Percentiles rank a stretch among this genome's conserved stretches.
phyloP scores from a whole-genome alignment of 2,888 invertebrate genomes.

The Eupelmus urozonus region DNA sequence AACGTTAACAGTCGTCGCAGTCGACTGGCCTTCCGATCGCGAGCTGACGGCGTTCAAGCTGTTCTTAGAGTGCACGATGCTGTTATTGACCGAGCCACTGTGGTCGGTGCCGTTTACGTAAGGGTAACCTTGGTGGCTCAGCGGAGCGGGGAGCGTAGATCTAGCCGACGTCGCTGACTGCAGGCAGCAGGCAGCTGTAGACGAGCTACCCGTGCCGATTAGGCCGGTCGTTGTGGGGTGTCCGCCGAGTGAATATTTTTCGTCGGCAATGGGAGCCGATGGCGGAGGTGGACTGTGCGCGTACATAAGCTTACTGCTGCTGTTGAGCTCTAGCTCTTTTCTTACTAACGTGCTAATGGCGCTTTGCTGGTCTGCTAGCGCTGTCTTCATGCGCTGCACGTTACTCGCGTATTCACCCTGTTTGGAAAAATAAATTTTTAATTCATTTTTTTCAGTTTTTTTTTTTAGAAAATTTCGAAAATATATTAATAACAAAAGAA shows the following conservation, averaged over 20 bases:
- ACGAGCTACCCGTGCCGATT: conserved; percentile 2
- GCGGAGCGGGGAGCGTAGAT: not conserved
- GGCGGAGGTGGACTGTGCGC: not conserved
- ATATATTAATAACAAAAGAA: not conserved
- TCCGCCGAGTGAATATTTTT: conserved; percentile 3
- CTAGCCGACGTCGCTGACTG: not conserved
- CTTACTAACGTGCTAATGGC: conserved; percentile 65
- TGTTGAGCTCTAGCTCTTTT: conserved; percentile 66
- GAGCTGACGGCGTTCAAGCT: conserved; percentile 26
- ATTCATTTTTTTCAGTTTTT: not conserved
- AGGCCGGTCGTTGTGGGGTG: not conserved
- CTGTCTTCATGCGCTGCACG: conserved; percentile 84
- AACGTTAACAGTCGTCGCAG: not conserved
- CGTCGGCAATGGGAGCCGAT: conserved; percentile 6
- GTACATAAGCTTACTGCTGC: conserved; percentile 30
- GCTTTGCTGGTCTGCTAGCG: conserved; percentile 77
- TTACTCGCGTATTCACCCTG: conserved; percentile 81
- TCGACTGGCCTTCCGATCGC: not conserved
- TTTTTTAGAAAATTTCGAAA: not conserved
- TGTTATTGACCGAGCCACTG: conserved; percentile 58
- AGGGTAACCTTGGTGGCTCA: conserved; percentile 49
- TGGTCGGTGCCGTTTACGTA: conserved; percentile 67
- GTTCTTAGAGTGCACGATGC: conserved; percentile 68
- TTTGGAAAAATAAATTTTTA: not conserved
- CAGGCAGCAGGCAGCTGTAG: not conserved